These are phyloP conservation scores for Coleophora flavipennella DNA, from an alignment of 2,888 invertebrate genomes.

Conservation along the genomic window DNA sequence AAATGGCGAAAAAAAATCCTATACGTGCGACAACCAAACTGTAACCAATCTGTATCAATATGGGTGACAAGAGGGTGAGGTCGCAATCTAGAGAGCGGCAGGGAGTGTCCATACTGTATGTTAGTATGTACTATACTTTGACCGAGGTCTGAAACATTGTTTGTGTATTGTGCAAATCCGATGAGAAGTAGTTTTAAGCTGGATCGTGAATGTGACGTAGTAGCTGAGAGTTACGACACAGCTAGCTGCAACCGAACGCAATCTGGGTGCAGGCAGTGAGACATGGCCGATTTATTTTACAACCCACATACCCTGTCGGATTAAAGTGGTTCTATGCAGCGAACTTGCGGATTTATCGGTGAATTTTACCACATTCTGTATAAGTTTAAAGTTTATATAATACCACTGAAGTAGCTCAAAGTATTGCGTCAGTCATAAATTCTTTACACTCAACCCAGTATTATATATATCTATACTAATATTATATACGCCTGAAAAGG, in stretches of 20 bases:
- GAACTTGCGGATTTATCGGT: neutral
- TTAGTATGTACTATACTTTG: no score
- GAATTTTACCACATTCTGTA: neutral
- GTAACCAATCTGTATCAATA: no score
- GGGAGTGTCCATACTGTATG: no score
- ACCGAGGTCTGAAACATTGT: conserved; percentile 1
- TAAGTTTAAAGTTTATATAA: neutral
- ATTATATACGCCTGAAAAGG: no score
- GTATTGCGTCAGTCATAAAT: no score
- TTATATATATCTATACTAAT: no score
- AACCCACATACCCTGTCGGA: conserved; percentile 12
- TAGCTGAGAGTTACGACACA: conserved; percentile 26
- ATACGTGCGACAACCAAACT: no score
- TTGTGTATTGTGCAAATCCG: conserved; percentile 1
- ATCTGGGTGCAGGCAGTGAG: conserved; percentile 30
- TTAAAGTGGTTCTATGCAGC: conserved; percentile 5
- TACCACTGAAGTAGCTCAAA: no score
- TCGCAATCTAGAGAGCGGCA: no score
- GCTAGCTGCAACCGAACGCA: conserved; percentile 37
- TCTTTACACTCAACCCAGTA: no score
- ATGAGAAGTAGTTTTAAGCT: conserved; percentile 11
- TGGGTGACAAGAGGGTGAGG: no score
- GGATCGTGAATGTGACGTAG: conserved; percentile 14
- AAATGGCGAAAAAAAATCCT: no score
- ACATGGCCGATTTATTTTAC: conserved; percentile 35